Conservation (phyloP, 2,113 vertebrate species). For the Dinomys branickii region DNA sequence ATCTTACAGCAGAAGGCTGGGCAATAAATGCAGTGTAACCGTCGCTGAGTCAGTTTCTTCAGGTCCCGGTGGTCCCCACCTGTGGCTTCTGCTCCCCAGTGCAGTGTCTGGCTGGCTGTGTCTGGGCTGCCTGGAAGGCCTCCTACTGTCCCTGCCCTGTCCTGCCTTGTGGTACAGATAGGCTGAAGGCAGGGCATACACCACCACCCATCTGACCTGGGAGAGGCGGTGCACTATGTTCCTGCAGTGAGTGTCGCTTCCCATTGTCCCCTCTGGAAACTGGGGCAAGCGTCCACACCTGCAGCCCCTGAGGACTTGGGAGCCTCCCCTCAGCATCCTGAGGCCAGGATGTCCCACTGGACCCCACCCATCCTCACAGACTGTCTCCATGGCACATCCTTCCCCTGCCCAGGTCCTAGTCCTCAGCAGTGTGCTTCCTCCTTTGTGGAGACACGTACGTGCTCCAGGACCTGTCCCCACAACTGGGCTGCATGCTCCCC, state of each 20-base stretch:
- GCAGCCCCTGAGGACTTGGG: accelerated
- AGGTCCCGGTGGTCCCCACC: background rate
- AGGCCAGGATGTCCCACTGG: background rate
- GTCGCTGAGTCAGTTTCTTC: background rate
- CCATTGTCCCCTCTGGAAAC: background rate
- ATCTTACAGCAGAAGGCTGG: background rate
- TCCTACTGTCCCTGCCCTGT: accelerated
- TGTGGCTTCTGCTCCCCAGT: background rate
- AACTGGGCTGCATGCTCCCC: background rate
- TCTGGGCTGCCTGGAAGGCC: too few species aligned
- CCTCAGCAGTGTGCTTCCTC: too few species aligned
- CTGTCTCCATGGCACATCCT: accelerated
- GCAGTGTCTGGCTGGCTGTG: accelerated
- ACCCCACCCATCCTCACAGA: background rate
- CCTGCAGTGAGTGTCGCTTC: accelerated
- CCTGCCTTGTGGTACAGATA: background rate
- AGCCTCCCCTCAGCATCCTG: background rate
- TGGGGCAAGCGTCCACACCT: background rate
- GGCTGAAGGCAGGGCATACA: too few species aligned
- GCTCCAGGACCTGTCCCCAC: background rate
- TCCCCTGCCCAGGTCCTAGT: background rate
- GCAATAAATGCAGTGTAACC: too few species aligned
- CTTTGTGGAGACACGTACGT: too few species aligned
- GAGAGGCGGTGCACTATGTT: too few species aligned
- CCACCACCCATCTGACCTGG: background rate